A percentile compares a stretch with the other conserved stretches of the same genome.
Evolutionary conservation across 2,113 vertebrate species (phyloP).

Genomic region (Hassar affinis): DNA sequence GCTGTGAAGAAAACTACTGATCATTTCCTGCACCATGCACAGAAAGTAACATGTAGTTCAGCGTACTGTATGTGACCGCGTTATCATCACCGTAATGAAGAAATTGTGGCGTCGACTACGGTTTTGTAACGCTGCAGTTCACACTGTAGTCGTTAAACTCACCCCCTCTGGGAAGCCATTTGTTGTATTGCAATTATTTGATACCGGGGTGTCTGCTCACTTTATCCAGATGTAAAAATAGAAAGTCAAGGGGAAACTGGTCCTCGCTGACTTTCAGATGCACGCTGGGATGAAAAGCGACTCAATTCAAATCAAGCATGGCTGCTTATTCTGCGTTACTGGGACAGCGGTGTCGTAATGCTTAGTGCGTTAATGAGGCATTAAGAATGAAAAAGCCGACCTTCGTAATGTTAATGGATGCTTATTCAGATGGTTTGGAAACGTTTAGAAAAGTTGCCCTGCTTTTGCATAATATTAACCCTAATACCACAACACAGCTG

Average conservation of each 20-base stretch:
- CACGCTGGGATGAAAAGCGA: not conserved
- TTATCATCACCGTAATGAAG: not conserved
- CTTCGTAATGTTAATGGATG: not conserved
- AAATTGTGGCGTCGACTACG: not conserved
- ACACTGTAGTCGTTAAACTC: conserved; percentile 60
- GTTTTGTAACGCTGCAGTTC: conserved; percentile 14
- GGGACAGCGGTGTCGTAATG: not conserved
- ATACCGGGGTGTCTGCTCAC: conserved; percentile 73
- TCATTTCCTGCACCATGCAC: not conserved
- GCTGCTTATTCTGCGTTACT: not conserved
- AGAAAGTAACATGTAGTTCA: not conserved
- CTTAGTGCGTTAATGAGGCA: not conserved
- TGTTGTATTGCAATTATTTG: conserved; percentile 78
- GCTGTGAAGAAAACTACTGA: not conserved
- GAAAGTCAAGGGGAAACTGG: conserved; percentile 67
- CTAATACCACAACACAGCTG: not conserved
- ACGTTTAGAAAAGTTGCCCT: not conserved
- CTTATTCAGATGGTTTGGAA: not conserved
- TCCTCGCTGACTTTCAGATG: conserved; percentile 66
- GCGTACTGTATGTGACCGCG: not conserved
- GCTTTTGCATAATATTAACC: not conserved
- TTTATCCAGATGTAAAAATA: conserved; percentile 75
- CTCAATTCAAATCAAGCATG: not conserved
- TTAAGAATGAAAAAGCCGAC: not conserved
- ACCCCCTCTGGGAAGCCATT: conserved; percentile 67